Evolutionary conservation across 2,888 invertebrate species (phyloP).

Genomic region (Macaria notata): DNA sequence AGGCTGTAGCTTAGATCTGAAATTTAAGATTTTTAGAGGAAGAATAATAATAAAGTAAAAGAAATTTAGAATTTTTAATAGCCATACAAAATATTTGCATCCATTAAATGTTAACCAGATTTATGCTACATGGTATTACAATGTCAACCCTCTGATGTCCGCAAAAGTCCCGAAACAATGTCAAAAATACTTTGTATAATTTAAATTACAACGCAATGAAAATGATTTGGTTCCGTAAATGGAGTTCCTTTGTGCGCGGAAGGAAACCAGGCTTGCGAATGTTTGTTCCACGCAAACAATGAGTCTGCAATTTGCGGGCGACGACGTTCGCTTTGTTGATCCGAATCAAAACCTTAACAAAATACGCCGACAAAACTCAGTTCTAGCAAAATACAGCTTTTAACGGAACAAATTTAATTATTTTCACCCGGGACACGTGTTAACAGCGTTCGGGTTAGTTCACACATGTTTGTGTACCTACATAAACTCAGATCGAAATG

Average conservation of each 20-base stretch:
- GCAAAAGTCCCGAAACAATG: conserved; percentile 6
- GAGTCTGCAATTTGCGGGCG: conserved; percentile 75
- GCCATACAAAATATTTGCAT: too few species aligned
- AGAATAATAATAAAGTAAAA: too few species aligned
- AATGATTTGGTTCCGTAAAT: conserved; percentile 68
- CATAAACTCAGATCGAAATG: conserved; percentile 12
- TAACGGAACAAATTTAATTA: conserved; percentile 57
- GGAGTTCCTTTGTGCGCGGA: conserved; percentile 69
- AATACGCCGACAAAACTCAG: conserved; percentile 44
- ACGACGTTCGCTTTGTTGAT: conserved; percentile 68
- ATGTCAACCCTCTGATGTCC: too few species aligned
- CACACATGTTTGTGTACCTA: conserved; percentile 19
- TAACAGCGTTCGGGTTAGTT: conserved; percentile 20
- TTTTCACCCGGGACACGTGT: conserved; percentile 32
- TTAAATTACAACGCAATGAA: conserved; percentile 61
- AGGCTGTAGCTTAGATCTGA: too few species aligned
- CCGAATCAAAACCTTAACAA: conserved; percentile 72
- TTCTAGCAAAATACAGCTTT: conserved; percentile 42
- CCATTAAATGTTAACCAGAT: too few species aligned
- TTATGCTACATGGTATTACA: too few species aligned
- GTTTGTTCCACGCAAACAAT: conserved; percentile 76
- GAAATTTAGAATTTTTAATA: too few species aligned
- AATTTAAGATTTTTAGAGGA: too few species aligned
- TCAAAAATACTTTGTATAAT: conserved; percentile 41
- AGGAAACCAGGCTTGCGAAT: conserved; percentile 68